Percentiles rank a stretch among this genome's conserved stretches.
phyloP scores from a whole-genome alignment of 2,113 vertebrate genomes.

The Ploceus nigricollis region DNA sequence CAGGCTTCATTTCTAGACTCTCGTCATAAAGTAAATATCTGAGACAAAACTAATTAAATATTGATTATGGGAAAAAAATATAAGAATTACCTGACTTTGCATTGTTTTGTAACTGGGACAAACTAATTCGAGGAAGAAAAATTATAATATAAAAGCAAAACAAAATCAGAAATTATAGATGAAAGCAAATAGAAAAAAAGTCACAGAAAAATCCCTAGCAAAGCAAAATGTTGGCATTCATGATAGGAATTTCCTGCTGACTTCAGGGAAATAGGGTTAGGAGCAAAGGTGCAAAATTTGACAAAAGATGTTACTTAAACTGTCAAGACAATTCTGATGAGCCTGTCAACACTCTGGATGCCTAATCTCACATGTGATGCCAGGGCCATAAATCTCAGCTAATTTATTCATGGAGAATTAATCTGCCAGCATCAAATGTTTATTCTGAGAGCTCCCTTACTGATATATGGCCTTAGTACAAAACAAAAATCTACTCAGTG shows the following conservation, averaged over 20 bases:
- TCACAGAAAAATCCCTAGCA: not conserved
- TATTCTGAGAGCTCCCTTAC: not conserved
- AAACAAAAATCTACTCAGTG: not conserved
- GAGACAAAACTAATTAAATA: not conserved
- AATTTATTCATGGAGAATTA: conserved; percentile 38
- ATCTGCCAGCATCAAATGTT: not conserved
- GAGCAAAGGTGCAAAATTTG: not conserved
- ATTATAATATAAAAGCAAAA: not conserved
- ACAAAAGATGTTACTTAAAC: conserved; percentile 28
- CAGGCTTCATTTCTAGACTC: not conserved
- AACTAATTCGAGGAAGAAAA: not conserved
- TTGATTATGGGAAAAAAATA: not conserved
- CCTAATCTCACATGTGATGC: not conserved
- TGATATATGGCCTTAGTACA: not conserved
- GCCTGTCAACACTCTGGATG: not conserved
- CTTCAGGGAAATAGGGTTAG: not conserved
- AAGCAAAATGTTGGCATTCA: not conserved
- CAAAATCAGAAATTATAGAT: not conserved
- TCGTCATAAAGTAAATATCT: not conserved
- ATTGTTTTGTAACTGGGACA: not conserved
- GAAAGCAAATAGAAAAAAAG: not conserved
- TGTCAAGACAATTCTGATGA: not conserved
- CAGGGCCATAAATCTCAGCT: not conserved
- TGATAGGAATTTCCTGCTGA: not conserved
- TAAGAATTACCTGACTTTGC: not conserved